A percentile compares a stretch with the other conserved stretches of the same genome.
Conservation (phyloP, 2,888 invertebrate species). For the Ennomos quercinarius region DNA sequence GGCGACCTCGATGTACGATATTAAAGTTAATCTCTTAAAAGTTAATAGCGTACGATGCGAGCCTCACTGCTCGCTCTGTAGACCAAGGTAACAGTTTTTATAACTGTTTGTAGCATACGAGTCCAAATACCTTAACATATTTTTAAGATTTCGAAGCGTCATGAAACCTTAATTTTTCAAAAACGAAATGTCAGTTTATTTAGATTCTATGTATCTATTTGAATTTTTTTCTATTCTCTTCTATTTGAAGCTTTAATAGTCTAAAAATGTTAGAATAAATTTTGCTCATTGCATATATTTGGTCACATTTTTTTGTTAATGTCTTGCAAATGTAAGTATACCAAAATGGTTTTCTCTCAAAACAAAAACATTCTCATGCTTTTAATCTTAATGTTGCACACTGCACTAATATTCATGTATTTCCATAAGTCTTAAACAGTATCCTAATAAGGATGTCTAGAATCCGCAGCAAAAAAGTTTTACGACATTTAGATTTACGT, state of each 20-base stretch:
- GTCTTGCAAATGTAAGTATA: too few species aligned
- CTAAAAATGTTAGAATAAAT: too few species aligned
- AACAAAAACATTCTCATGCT: background rate
- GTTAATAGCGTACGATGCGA: conserved; percentile 18
- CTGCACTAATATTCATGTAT: conserved; percentile 21
- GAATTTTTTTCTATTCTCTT: too few species aligned
- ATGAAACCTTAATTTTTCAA: too few species aligned
- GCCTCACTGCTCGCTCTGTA: conserved; percentile 5
- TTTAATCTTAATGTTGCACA: conserved; percentile 25
- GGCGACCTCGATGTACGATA: conserved; percentile 20
- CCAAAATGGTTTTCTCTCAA: background rate
- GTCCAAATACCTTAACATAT: background rate
- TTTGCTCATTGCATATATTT: too few species aligned
- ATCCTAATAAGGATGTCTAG: conserved; percentile 16
- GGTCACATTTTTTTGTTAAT: too few species aligned
- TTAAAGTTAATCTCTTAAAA: conserved; percentile 27
- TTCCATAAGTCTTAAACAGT: conserved; percentile 9
- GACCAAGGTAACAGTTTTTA: conserved; percentile 29
- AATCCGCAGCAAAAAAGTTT: conserved; percentile 19
- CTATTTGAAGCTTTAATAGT: too few species aligned
- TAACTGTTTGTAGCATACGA: conserved; percentile 1
- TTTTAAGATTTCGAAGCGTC: too few species aligned
- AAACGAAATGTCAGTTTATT: too few species aligned
- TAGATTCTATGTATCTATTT: too few species aligned
- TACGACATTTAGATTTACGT: conserved; percentile 21